Evolutionary conservation across 2,888 invertebrate genomes (phyloP).

Genomic region (Netelia fuscicornis): DNA sequence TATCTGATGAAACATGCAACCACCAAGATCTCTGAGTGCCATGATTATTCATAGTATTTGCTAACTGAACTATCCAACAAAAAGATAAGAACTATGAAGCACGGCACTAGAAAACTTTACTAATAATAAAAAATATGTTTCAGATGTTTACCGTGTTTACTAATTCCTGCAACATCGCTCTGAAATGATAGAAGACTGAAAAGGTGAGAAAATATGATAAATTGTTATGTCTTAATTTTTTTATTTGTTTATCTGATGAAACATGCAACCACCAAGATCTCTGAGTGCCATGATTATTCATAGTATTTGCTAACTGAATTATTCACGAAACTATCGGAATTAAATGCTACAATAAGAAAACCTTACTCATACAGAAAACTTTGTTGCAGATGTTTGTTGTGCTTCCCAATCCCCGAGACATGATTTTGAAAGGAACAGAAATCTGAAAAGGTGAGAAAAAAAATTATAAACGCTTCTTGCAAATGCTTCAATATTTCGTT

Average conservation of each 20-base stretch:
- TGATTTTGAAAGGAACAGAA: background rate
- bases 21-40: constrained; percentile 76
- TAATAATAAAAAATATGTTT: constrained; percentile 1
- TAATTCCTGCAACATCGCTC: too few relatives aligned
- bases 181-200: too few relatives aligned
- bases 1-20: constrained; percentile 70
- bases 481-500: constrained; percentile 2
- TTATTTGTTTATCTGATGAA: constrained; percentile 66
- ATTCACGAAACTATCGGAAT: background rate
- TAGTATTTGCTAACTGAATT: constrained; percentile 74
- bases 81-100: background rate
- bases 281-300: constrained; percentile 73
- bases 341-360: background rate
- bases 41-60: constrained; percentile 73
- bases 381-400: constrained; percentile 26
- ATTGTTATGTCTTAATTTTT: background rate
- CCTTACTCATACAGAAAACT: background rate
- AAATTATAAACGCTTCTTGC: background rate
- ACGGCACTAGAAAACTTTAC: background rate
- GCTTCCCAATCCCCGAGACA: too few relatives aligned
- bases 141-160: too few relatives aligned
- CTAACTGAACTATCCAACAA: constrained; percentile 65
- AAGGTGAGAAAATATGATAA: constrained; percentile 1
- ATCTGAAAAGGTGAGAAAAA: background rate
- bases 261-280: constrained; percentile 73